These are phyloP conservation scores for Hystrix cristata DNA, from an alignment of 2,113 vertebrate genomes.

Conservation along the genomic window DNA sequence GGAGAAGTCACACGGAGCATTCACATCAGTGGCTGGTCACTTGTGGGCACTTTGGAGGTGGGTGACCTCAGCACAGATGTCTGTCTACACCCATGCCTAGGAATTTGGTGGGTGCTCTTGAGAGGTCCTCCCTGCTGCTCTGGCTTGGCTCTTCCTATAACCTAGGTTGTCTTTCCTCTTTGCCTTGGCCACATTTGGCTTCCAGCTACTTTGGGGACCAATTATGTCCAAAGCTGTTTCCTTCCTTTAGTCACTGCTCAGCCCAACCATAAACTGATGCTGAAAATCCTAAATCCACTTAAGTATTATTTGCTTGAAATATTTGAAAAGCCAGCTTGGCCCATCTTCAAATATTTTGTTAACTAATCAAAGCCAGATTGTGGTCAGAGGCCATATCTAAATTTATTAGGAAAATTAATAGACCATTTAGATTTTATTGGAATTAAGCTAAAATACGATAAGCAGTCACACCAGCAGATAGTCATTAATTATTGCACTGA, in stretches of 20 bases:
- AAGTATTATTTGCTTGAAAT: conserved; percentile 83
- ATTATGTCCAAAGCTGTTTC: conserved; percentile 2
- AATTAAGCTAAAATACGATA: conserved; percentile 88
- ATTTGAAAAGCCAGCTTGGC: conserved; percentile 85
- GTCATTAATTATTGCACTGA: conserved; percentile 86
- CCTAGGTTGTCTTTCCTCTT: background rate
- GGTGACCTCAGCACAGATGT: background rate
- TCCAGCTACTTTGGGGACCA: conserved; percentile 37
- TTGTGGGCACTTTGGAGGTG: background rate
- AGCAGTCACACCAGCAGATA: conserved; percentile 85
- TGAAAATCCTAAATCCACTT: conserved; percentile 71
- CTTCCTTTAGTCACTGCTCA: background rate
- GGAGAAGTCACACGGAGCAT: background rate
- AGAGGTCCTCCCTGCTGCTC: background rate
- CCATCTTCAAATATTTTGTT: conserved; percentile 86
- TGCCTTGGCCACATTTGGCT: background rate
- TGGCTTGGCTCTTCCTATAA: background rate
- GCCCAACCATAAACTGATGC: background rate
- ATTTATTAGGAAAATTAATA: conserved; percentile 92
- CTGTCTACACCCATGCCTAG: background rate
- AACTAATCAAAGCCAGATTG: conserved; percentile 92
- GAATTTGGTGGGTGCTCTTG: background rate
- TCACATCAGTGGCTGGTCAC: background rate
- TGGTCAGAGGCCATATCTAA: conserved; percentile 89
- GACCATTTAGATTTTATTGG: conserved; percentile 90